Conservation (phyloP, 2,113 vertebrate species). For the Petrocephalus microphthalmus region DNA sequence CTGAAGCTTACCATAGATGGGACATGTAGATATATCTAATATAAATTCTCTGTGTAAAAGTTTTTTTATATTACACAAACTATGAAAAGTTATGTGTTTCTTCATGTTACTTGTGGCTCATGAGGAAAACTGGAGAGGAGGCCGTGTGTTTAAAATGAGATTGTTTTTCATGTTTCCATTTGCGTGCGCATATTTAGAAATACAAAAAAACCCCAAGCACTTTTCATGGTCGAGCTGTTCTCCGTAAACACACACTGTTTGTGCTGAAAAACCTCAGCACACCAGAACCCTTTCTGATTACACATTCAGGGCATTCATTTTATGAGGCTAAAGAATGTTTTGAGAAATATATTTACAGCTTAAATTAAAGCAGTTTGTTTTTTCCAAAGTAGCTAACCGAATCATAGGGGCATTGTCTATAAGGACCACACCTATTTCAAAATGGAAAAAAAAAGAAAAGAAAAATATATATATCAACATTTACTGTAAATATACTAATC, state of each 20-base stretch:
- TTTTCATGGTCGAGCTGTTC: neutral
- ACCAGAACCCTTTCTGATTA: neutral
- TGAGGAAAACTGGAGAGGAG: neutral
- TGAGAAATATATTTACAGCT: neutral
- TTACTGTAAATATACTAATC: neutral
- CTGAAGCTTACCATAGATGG: neutral
- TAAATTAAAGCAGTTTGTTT: neutral
- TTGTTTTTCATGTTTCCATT: neutral
- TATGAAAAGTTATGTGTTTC: neutral
- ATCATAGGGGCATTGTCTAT: neutral
- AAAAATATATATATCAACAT: neutral
- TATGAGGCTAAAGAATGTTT: neutral
- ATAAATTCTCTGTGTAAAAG: neutral
- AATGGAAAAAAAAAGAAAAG: neutral
- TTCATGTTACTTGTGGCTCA: neutral
- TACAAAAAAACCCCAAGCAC: neutral
- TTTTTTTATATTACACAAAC: neutral
- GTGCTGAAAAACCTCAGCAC: neutral
- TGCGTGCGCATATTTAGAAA: neutral
- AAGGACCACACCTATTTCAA: neutral
- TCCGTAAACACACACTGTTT: neutral
- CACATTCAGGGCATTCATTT: neutral
- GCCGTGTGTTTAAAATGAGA: neutral
- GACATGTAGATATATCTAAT: neutral
- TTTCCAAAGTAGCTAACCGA: neutral